phyloP scores from a whole-genome alignment of 1,140 invertebrate species.

The Coelopa frigida region DNA sequence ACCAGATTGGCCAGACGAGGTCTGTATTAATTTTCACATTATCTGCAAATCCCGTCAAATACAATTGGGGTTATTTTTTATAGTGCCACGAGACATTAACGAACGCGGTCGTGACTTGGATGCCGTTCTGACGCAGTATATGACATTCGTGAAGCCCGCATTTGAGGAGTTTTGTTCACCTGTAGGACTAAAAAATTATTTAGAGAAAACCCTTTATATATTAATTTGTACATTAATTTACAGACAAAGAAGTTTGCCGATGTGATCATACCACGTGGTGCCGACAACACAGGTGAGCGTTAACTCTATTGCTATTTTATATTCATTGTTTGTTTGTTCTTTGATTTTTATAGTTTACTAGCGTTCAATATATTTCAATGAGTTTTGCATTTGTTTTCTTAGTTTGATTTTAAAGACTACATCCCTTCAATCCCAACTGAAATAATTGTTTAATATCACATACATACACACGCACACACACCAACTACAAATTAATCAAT shows the following conservation, averaged over 20 bases:
- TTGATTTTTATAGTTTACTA: neutral
- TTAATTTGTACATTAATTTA: slow-evolving; percentile 33
- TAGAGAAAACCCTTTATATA: neutral
- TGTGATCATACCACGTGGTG: slow-evolving; percentile 96
- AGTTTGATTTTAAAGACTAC: neutral
- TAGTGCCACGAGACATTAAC: slow-evolving; percentile 89
- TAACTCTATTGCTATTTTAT: slow-evolving; percentile 3
- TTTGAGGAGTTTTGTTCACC: slow-evolving; percentile 99
- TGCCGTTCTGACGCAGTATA: slow-evolving; percentile 92
- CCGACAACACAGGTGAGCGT: slow-evolving; percentile 87
- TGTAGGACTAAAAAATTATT: slow-evolving; percentile 55
- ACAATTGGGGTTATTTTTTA: slow-evolving; percentile 13
- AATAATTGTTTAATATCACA: too few relatives aligned
- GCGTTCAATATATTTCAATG: slow-evolving; percentile 12
- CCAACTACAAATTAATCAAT: too few relatives aligned
- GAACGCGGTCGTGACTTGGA: slow-evolving; percentile 91
- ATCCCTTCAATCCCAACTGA: too few relatives aligned
- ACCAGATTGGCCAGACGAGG: slow-evolving; percentile 90
- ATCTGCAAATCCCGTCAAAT: neutral
- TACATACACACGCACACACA: too few relatives aligned
- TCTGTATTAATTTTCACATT: slow-evolving; percentile 48
- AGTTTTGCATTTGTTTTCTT: slow-evolving; percentile 8
- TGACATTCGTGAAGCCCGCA: slow-evolving; percentile 95
- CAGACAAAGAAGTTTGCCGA: slow-evolving; percentile 99
- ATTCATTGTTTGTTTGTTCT: slow-evolving; percentile 8